A percentile compares a stretch with the other conserved stretches of the same genome.
Conservation (phyloP, 2,888 invertebrate species). For the Drosophila multiciliata region DNA sequence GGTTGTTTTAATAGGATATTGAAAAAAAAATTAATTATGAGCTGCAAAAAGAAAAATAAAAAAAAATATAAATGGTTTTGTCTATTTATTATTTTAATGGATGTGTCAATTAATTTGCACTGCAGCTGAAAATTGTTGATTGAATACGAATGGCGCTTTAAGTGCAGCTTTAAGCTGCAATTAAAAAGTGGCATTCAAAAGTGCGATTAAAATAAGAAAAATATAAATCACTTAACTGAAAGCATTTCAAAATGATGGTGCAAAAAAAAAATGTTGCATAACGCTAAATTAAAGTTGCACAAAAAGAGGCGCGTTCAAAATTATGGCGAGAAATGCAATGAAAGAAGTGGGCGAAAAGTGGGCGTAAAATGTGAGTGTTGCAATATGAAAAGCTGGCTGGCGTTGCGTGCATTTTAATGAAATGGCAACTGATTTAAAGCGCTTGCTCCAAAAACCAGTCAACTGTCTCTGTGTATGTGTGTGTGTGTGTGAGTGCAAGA, state of each 20-base stretch:
- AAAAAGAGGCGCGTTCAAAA: constrained; percentile 28
- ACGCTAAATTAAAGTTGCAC: constrained; percentile 53
- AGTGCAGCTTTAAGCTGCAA: background rate
- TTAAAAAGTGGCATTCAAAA: background rate
- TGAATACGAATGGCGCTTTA: background rate
- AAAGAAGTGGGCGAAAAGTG: background rate
- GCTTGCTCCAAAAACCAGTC: constrained; percentile 36
- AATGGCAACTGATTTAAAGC: constrained; percentile 75
- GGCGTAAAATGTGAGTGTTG: background rate
- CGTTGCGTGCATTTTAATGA: constrained; percentile 71
- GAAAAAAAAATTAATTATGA: constrained; percentile 2
- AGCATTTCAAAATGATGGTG: constrained; percentile 22
- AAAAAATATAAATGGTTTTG: background rate
- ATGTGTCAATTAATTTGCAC: constrained; percentile 16
- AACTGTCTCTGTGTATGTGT: constrained; percentile 11
- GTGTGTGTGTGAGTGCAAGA: constrained; percentile 7
- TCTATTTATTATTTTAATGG: constrained; percentile 21
- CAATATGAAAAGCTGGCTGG: constrained; percentile 1
- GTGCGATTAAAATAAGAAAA: background rate
- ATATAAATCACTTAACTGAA: background rate
- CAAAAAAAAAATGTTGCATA: constrained; percentile 46
- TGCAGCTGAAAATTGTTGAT: background rate
- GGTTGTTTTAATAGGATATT: constrained; percentile 15
- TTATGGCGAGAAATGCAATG: constrained; percentile 22
- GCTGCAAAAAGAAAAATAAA: background rate